Conservation (phyloP, 2,888 invertebrate species). For the Oxyscelio sp. region DNA sequence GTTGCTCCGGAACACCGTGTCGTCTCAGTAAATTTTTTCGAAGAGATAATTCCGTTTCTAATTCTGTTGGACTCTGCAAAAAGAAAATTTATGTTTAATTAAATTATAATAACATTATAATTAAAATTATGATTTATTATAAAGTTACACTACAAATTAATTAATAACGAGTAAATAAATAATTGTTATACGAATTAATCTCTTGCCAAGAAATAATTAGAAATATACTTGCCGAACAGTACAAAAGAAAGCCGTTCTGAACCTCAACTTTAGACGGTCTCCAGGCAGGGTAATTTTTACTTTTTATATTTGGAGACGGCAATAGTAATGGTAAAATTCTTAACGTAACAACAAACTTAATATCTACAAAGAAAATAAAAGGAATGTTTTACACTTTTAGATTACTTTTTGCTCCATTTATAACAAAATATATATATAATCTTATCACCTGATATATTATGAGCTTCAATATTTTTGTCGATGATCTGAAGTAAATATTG, state of each 20-base stretch:
- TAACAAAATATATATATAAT: background rate
- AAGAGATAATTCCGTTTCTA: conserved; percentile 10
- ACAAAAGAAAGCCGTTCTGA: conserved; percentile 45
- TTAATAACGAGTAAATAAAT: background rate
- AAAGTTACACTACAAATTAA: background rate
- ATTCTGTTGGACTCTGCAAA: conserved; percentile 8
- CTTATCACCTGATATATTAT: background rate
- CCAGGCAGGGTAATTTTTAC: conserved; percentile 6
- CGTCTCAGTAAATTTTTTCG: background rate
- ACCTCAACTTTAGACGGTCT: conserved; percentile 39
- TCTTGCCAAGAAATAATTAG: too few relatives aligned
- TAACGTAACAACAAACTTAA: background rate
- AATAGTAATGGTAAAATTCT: conserved; percentile 13
- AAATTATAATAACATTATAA: background rate
- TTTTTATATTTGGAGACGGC: conserved; percentile 5
- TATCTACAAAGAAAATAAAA: conserved; percentile 11
- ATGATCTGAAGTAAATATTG: background rate
- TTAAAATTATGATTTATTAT: too few relatives aligned
- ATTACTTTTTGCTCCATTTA: background rate
- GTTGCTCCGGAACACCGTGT: background rate
- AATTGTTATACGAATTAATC: too few relatives aligned
- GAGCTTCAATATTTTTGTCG: conserved; percentile 1
- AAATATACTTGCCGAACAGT: conserved; percentile 26
- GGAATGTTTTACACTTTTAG: background rate
- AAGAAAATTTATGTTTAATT: background rate